Conservation (phyloP, 2,113 vertebrate species). For the Dryoscopus gambensis region DNA sequence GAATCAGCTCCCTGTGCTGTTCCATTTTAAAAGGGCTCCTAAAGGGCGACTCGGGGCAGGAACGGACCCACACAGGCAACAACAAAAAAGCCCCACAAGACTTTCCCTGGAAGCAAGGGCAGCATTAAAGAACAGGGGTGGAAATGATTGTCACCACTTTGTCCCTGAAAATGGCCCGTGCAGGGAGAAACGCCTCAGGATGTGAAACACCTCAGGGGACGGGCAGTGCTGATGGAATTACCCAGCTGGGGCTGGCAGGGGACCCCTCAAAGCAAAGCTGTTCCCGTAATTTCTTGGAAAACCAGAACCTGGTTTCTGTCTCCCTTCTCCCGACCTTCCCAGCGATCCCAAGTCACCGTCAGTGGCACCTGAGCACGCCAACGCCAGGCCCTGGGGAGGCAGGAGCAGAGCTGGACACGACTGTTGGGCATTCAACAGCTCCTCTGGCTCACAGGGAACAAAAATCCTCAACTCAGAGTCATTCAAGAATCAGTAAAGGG, state of each 20-base stretch:
- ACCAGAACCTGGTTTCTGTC: background rate
- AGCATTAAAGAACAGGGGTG: background rate
- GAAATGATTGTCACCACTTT: background rate
- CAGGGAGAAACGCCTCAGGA: background rate
- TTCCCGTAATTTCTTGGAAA: background rate
- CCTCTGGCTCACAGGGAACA: background rate
- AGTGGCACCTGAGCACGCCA: fast-evolving
- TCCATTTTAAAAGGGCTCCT: background rate
- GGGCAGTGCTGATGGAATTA: background rate
- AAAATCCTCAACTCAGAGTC: background rate
- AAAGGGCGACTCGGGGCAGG: background rate
- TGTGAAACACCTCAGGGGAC: background rate
- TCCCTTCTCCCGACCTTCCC: background rate
- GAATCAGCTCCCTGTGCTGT: background rate
- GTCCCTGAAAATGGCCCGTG: background rate
- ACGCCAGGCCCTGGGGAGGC: background rate
- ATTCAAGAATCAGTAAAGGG: background rate
- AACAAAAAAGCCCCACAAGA: background rate
- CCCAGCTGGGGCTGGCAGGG: background rate
- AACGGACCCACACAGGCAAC: background rate
- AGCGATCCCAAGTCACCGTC: fast-evolving
- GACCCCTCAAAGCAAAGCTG: background rate
- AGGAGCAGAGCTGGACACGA: background rate
- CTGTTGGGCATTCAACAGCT: background rate
- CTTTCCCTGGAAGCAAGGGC: background rate